Conservation (phyloP, 1,140 invertebrate genomes). For the Eueides isabella region DNA sequence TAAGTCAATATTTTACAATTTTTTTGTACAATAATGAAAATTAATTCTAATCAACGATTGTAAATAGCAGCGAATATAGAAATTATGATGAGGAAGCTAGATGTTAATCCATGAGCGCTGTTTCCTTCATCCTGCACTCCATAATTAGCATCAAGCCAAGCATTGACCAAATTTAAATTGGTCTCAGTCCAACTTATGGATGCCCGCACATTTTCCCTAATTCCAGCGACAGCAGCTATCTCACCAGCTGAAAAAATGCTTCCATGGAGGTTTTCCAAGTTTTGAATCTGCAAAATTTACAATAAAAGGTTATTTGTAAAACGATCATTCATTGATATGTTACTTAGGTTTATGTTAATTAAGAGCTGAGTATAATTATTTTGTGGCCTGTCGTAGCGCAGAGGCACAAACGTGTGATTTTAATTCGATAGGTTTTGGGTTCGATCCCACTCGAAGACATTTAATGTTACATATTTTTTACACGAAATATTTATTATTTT, state of each 20-base stretch:
- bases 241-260: constrained; percentile 65
- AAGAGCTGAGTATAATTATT: too few species aligned
- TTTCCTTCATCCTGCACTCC: constrained; percentile 49
- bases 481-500: too few species aligned
- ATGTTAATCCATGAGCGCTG: constrained; percentile 48
- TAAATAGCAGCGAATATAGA: constrained; percentile 54
- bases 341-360: too few species aligned
- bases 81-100: constrained; percentile 57
- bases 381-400: too few species aligned
- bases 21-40: not conserved
- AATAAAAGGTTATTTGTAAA: not conserved
- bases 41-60: constrained; percentile 33
- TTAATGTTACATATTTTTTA: too few species aligned
- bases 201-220: constrained; percentile 66
- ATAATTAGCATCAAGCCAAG: constrained; percentile 58
- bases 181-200: constrained; percentile 58
- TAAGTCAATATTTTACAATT: not conserved
- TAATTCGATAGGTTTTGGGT: too few species aligned
- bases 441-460: too few species aligned
- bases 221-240: constrained; percentile 55
- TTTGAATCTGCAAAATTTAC: constrained; percentile 52
- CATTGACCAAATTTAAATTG: constrained; percentile 52
- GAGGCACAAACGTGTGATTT: too few species aligned
- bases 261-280: constrained; percentile 48
- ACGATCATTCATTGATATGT: not conserved